Conservation (phyloP, 37 sponge, comb jelly and placozoan species). For the Eunapius fragilis region DNA sequence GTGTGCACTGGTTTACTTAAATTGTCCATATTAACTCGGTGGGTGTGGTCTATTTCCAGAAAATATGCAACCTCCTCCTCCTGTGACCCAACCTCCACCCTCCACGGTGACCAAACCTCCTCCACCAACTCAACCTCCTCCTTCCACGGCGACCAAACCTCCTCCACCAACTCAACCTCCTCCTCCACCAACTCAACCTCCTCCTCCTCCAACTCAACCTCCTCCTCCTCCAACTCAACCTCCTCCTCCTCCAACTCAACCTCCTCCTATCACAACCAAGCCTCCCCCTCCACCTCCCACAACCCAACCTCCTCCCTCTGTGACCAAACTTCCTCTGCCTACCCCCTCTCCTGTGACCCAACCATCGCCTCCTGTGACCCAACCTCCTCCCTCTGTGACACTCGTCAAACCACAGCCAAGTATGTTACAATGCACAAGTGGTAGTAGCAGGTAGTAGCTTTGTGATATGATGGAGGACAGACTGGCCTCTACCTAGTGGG, state of each 20-base stretch:
- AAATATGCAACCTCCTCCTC: not conserved
- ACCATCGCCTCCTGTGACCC: not conserved
- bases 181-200: not conserved
- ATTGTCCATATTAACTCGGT: not conserved
- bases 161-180: not conserved
- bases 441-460: too few species aligned
- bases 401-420: not conserved
- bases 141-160: too few species aligned
- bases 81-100: too few species aligned
- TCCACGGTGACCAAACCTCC: too few species aligned
- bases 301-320: not conserved
- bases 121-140: too few species aligned
- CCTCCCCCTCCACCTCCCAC: conserved; percentile 15
- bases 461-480: too few species aligned
- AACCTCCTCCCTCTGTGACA: not conserved
- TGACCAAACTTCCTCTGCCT: not conserved
- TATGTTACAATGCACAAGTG: not conserved
- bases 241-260: not conserved
- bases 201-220: not conserved
- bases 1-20: not conserved
- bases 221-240: not conserved
- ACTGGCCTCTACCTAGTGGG: too few species aligned
- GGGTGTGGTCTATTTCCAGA: not conserved
- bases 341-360: not conserved
- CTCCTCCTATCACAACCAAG: not conserved